Percentiles rank a stretch among this genome's conserved stretches.
These are phyloP conservation scores for Pomatostomus ruficeps DNA, from an alignment of 2,113 vertebrate species.

Conservation along the genomic window DNA sequence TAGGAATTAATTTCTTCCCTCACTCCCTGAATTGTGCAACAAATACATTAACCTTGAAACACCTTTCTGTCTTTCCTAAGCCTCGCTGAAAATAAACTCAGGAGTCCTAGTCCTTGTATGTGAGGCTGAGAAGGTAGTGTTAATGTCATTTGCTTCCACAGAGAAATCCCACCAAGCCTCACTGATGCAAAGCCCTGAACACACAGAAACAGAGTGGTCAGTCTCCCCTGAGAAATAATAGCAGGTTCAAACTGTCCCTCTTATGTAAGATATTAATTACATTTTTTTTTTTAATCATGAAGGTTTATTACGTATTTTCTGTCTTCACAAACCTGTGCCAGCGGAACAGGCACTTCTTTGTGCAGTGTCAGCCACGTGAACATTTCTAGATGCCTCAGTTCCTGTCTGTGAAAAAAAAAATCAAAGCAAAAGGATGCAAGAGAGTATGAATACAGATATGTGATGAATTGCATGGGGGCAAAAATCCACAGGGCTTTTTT, in stretches of 20 bases:
- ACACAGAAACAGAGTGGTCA: neutral
- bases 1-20: neutral
- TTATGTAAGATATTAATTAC: neutral
- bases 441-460: neutral
- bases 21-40: neutral
- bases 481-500: neutral
- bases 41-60: slow-evolving; percentile 9
- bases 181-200: neutral
- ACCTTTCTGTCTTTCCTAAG: neutral
- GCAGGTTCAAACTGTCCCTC: neutral
- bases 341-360: neutral
- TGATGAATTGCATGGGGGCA: neutral
- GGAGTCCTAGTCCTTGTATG: neutral
- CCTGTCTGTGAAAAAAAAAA: neutral
- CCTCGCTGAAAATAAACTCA: neutral
- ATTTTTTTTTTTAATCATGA: neutral
- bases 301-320: neutral
- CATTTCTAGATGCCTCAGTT: neutral
- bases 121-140: neutral
- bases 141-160: neutral
- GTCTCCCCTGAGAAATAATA: neutral
- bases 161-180: neutral
- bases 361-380: accelerated
- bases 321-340: neutral
- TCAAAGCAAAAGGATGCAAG: neutral